Base-by-base conservation (phyloP, 1,140 invertebrate genomes). In the fruit fly (Drosophila melanogaster) region DNA sequence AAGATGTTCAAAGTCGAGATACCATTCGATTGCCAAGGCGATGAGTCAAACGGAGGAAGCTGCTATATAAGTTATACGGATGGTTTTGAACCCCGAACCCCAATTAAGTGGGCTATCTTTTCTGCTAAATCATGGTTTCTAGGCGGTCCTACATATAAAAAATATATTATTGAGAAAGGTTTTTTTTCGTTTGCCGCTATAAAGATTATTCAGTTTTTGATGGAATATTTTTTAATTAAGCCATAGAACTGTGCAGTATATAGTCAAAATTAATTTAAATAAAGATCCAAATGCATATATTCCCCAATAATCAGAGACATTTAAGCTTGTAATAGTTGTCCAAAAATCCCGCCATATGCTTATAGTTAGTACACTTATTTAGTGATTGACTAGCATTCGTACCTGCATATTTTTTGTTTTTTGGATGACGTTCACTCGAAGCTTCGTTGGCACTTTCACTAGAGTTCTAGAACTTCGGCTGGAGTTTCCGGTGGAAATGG, bases 341-440 rank as follows among this genome's bases (percentile, higher is more conserved):
- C 15, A 10, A 8, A 2, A 2, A 12, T 30, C 8, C 22, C 3
- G 7, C 22, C 46, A n/a, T 47, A n/a, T 26, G 22, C 14, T 8
- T n/a, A n/a, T 24, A 24, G 14, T 15, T 47, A 47, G 14, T 33
- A n/a, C 8, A 33, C 5, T 33, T 49, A 30, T 17, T 33, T 33
- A 33, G n/a, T 30, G 2, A 40, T 51, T 14, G 11, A 53, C 10
- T 55, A 37, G 22, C 5, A 54, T 19, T 73, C 71, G 41, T 75
- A 75, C 72, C 72, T 75, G 72, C 72, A 75, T 75, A 49, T 44
- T 33, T 57, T 62, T 35, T 5, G 26, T 57, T 53, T 44, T 33
- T 43, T 19, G 11, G 35, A 35, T 40, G 58, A 14, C 40, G 41
- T 56, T 76, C 61, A 66, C 47, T 67, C 38, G 19, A 15, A 22